phyloP scores from a whole-genome alignment of 2,888 invertebrate genomes.

The Drosophila anceps region DNA sequence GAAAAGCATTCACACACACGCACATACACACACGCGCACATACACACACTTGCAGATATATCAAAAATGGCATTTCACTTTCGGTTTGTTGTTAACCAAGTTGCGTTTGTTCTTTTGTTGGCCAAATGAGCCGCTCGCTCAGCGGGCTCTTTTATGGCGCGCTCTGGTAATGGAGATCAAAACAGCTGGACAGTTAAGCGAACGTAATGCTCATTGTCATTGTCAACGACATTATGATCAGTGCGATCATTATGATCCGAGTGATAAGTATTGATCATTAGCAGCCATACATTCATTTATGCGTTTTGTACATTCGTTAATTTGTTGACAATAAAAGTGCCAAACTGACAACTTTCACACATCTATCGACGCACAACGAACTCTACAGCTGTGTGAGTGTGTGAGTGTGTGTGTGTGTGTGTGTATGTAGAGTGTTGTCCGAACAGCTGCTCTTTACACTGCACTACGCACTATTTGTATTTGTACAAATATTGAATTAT shows the following conservation, averaged over 20 bases:
- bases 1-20: slow-evolving; percentile 36
- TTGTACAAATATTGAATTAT: slow-evolving; percentile 40
- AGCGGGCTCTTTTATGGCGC: slow-evolving; percentile 59
- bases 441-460: slow-evolving; percentile 18
- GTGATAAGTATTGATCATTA: slow-evolving; percentile 23
- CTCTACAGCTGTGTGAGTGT: neutral
- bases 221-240: slow-evolving; percentile 34
- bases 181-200: slow-evolving; percentile 42
- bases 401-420: slow-evolving; percentile 1
- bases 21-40: neutral
- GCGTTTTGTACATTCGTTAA: slow-evolving; percentile 52
- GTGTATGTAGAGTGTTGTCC: slow-evolving; percentile 16
- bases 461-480: slow-evolving; percentile 21
- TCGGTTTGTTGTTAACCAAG: slow-evolving; percentile 50
- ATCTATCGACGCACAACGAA: slow-evolving; percentile 46
- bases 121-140: slow-evolving; percentile 43
- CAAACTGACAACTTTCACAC: slow-evolving; percentile 79
- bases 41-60: slow-evolving; percentile 12
- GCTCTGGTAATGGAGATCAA: slow-evolving; percentile 23
- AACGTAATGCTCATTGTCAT: slow-evolving; percentile 49
- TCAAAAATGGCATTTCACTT: slow-evolving; percentile 70
- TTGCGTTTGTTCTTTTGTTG: slow-evolving; percentile 74
- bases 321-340: slow-evolving; percentile 77
- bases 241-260: slow-evolving; percentile 6
- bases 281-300: slow-evolving; percentile 25